Evolutionary conservation across 1,140 invertebrate species (phyloP).

Genomic region (Pararge aegeria): DNA sequence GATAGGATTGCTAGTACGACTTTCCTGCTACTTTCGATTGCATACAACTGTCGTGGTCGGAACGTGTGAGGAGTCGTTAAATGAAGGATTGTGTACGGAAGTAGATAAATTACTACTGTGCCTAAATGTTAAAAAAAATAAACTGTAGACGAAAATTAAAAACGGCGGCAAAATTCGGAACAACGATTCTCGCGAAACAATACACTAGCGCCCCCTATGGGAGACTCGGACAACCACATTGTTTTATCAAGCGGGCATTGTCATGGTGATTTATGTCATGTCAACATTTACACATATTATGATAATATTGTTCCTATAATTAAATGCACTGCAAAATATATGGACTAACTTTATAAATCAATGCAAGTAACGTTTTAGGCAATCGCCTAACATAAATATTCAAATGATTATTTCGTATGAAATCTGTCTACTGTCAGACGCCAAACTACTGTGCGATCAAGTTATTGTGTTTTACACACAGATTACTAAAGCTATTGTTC

Average conservation of each 20-base stretch:
- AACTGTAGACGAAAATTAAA: neutral
- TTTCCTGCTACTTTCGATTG: too few species aligned
- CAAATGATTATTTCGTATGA: neutral
- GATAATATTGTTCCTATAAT: slow-evolving; percentile 11
- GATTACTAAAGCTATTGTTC: neutral
- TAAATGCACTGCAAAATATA: slow-evolving; percentile 11
- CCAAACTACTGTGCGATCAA: neutral
- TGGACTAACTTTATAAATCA: slow-evolving; percentile 7
- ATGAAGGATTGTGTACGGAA: too few species aligned
- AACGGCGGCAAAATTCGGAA: slow-evolving; percentile 3
- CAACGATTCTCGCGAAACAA: neutral
- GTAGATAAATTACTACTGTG: too few species aligned
- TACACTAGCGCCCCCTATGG: slow-evolving; percentile 60
- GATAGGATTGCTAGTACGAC: too few species aligned
- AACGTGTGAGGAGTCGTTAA: too few species aligned
- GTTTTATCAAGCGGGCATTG: slow-evolving; percentile 60
- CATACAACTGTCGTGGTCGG: too few species aligned
- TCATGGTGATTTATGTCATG: slow-evolving; percentile 67
- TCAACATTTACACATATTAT: slow-evolving; percentile 47
- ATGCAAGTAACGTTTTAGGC: neutral
- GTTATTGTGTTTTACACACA: neutral
- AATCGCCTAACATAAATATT: too few species aligned
- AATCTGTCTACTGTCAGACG: slow-evolving; percentile 12
- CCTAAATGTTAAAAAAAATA: too few species aligned
- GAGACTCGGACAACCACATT: slow-evolving; percentile 43